These are phyloP conservation scores for Dryoscopus gambensis DNA, from an alignment of 2,113 vertebrate species.

Conservation along the genomic window DNA sequence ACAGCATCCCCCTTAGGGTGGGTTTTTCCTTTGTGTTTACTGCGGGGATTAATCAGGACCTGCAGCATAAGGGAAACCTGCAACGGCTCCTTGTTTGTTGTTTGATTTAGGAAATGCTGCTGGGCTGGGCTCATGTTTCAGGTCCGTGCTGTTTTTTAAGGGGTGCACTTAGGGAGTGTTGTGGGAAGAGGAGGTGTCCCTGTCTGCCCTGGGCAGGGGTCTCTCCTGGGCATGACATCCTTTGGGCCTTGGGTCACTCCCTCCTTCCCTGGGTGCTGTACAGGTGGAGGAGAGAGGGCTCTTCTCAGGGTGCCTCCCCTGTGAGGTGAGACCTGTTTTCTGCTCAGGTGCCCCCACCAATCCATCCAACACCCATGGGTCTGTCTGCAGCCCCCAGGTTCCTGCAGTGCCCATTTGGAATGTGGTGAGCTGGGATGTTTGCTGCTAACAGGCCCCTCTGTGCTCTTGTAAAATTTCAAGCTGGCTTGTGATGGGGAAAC, in stretches of 20 bases:
- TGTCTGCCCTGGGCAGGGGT: neutral
- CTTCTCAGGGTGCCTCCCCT: neutral
- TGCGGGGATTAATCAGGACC: slow-evolving; percentile 58
- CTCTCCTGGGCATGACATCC: neutral
- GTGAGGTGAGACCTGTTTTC: neutral
- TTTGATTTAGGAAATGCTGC: slow-evolving; percentile 46
- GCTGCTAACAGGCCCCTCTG: neutral
- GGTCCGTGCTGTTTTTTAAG: neutral
- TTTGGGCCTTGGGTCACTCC: neutral
- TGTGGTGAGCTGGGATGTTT: neutral
- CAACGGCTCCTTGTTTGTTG: slow-evolving; percentile 38
- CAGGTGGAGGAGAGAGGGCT: neutral
- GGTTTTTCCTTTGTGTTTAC: slow-evolving; percentile 52
- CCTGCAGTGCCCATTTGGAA: neutral
- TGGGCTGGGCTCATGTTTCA: neutral
- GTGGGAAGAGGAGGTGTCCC: neutral
- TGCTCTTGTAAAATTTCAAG: neutral
- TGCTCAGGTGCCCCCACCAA: neutral
- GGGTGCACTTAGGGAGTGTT: neutral
- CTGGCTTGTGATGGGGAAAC: neutral
- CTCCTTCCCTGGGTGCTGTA: neutral
- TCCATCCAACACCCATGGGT: fast-evolving
- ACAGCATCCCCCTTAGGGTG: slow-evolving; percentile 25
- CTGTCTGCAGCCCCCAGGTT: neutral
- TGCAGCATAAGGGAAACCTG: slow-evolving; percentile 36